A percentile compares a stretch with the other conserved stretches of the same genome.
Evolutionary conservation across 2,888 invertebrate genomes (phyloP).

Genomic region (Aethes cnicana): DNA sequence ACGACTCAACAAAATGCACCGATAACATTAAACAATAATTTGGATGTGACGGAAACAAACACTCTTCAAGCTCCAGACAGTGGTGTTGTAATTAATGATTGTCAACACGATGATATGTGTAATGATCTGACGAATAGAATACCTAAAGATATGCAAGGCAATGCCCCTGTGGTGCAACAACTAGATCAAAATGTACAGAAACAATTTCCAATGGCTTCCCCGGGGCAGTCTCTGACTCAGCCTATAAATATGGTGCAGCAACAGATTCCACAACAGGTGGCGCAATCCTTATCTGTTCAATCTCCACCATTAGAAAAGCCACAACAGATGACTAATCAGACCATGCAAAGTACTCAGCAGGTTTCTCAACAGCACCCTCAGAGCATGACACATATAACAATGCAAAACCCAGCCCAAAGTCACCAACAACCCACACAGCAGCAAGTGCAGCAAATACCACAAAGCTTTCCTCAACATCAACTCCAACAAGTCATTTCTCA

Average conservation of each 20-base stretch:
- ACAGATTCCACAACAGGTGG: conserved; percentile 71
- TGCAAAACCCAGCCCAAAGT: conserved; percentile 68
- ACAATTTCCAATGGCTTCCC: conserved; percentile 79
- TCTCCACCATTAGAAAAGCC: conserved; percentile 79
- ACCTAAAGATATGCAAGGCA: conserved; percentile 75
- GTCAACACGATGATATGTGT: conserved; percentile 76
- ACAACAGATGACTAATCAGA: conserved; percentile 75
- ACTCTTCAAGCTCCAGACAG: conserved; percentile 74
- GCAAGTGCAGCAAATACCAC: conserved; percentile 78
- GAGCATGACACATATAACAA: conserved; percentile 78
- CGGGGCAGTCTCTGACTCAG: conserved; percentile 78
- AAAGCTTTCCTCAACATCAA: conserved; percentile 80
- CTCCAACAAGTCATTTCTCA: conserved; percentile 78
- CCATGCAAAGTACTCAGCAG: conserved; percentile 66
- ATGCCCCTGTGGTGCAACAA: conserved; percentile 69
- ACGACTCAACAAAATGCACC: conserved; percentile 81
- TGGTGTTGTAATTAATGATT: conserved; percentile 78
- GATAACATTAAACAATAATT: conserved; percentile 73
- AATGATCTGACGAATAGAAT: conserved; percentile 76
- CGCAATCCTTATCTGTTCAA: conserved; percentile 74
- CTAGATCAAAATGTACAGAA: conserved; percentile 76
- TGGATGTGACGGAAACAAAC: conserved; percentile 69
- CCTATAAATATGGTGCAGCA: conserved; percentile 73
- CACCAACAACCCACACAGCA: conserved; percentile 68
- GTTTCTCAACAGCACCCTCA: conserved; percentile 77